Evolutionary conservation across 1,140 invertebrate species (phyloP).

Genomic region (Onthophagus taurus): DNA sequence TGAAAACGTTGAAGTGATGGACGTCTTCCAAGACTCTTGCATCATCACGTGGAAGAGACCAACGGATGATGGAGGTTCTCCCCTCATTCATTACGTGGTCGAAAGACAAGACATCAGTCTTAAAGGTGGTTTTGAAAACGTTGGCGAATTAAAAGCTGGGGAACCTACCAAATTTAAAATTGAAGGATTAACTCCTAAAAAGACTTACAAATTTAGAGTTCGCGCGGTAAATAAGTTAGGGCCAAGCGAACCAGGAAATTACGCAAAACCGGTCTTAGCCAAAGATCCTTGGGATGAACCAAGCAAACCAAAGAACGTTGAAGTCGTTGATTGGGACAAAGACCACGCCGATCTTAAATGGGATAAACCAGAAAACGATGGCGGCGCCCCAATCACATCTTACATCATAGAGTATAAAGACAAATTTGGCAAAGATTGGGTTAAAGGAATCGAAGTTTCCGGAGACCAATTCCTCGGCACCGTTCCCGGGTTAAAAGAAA

Average conservation of each 20-base stretch:
- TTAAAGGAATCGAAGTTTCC: conserved; percentile 66
- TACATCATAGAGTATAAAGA: conserved; percentile 92
- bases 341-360: conserved; percentile 91
- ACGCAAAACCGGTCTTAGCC: conserved; percentile 46
- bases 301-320: conserved; percentile 80
- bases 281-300: conserved; percentile 99
- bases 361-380: conserved; percentile 81
- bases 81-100: conserved; percentile 84
- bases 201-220: conserved; percentile 92
- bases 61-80: conserved; percentile 86
- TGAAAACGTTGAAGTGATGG: conserved; percentile 78
- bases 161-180: conserved; percentile 71
- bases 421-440: conserved; percentile 86
- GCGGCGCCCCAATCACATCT: conserved; percentile 87
- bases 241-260: conserved; percentile 77
- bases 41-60: conserved; percentile 86
- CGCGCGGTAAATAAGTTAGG: conserved; percentile 88
- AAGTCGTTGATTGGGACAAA: conserved; percentile 92
- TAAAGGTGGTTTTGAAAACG: conserved; percentile 78
- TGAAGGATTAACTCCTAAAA: conserved; percentile 76
- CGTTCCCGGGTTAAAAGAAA: conserved; percentile 87
- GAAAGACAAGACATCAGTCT: conserved; percentile 88
- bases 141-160: conserved; percentile 60
- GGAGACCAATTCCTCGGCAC: conserved; percentile 67
- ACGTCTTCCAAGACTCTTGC: conserved; percentile 88